Evolutionary conservation across 2,797 vertebrate genomes (phyloP).

Genomic region (Oreortyx pictus): DNA sequence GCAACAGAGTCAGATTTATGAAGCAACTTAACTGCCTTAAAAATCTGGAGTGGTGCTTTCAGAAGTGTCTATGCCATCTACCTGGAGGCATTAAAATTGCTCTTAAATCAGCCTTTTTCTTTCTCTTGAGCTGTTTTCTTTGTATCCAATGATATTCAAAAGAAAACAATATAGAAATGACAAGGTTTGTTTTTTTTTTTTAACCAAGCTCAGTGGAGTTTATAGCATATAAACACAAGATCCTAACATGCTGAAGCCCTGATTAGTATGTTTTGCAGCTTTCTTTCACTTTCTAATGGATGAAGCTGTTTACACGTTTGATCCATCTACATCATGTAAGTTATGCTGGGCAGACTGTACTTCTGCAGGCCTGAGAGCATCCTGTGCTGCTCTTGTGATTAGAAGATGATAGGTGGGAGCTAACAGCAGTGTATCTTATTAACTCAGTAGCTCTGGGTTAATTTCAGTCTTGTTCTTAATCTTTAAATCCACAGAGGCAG

Average conservation of each 20-base stretch:
- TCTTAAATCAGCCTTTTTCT: neutral
- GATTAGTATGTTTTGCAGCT: neutral
- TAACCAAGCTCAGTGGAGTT: neutral
- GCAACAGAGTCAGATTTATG: neutral
- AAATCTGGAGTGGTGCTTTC: neutral
- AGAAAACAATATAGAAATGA: neutral
- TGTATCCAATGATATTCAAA: neutral
- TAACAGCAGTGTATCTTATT: neutral
- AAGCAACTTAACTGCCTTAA: neutral
- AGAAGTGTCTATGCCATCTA: neutral
- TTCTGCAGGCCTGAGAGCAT: neutral
- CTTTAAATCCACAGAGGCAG: neutral
- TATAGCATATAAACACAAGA: neutral
- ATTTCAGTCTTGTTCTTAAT: neutral
- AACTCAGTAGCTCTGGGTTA: neutral
- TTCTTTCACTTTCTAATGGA: neutral
- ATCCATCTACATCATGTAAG: neutral
- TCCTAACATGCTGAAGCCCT: neutral
- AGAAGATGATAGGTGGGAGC: neutral
- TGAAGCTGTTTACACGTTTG: neutral
- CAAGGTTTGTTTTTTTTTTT: neutral
- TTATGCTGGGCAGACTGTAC: neutral
- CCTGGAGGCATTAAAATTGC: neutral
- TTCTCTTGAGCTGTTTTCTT: neutral
- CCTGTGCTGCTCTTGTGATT: neutral